Conservation (phyloP, 2,888 invertebrate species). For the Drosophila helvetica region DNA sequence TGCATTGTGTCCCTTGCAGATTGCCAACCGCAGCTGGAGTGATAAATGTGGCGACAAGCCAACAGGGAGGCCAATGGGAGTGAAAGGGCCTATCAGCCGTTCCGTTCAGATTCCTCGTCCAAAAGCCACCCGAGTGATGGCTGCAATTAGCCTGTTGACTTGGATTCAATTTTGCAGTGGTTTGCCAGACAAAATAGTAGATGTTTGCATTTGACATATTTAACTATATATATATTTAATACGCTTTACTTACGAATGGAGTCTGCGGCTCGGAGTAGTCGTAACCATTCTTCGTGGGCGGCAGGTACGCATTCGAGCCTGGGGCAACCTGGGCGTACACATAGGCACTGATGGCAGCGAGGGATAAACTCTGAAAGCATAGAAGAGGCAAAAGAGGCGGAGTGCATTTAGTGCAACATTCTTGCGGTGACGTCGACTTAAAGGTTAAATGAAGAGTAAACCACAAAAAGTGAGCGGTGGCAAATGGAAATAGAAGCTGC, state of each 20-base stretch:
- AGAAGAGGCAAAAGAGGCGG: conserved; percentile 10
- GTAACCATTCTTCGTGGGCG: conserved; percentile 88
- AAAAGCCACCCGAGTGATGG: conserved; percentile 54
- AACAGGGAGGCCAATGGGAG: conserved; percentile 8
- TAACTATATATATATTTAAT: neutral
- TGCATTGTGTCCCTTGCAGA: neutral
- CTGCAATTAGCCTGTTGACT: conserved; percentile 63
- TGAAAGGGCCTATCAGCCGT: neutral
- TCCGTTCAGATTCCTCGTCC: neutral
- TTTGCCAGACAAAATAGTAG: conserved; percentile 9
- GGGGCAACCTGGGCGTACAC: conserved; percentile 84
- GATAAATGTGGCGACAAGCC: conserved; percentile 41
- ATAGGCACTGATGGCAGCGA: conserved; percentile 77
- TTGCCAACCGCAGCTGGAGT: conserved; percentile 32
- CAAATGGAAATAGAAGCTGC: conserved; percentile 69
- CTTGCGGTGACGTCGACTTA: conserved; percentile 31
- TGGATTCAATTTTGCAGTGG: conserved; percentile 57
- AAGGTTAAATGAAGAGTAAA: conserved; percentile 61
- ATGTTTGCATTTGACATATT: neutral
- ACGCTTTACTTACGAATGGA: conserved; percentile 79
- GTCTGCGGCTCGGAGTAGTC: conserved; percentile 88
- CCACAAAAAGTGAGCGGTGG: conserved; percentile 63
- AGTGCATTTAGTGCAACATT: conserved; percentile 29
- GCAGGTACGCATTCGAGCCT: conserved; percentile 90
- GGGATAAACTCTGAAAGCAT: conserved; percentile 80